A percentile compares a stretch with the other conserved stretches of the same genome.
These are phyloP conservation scores for Sebastes steindachneri DNA, from an alignment of 2,797 vertebrate species.

Conservation along the genomic window DNA sequence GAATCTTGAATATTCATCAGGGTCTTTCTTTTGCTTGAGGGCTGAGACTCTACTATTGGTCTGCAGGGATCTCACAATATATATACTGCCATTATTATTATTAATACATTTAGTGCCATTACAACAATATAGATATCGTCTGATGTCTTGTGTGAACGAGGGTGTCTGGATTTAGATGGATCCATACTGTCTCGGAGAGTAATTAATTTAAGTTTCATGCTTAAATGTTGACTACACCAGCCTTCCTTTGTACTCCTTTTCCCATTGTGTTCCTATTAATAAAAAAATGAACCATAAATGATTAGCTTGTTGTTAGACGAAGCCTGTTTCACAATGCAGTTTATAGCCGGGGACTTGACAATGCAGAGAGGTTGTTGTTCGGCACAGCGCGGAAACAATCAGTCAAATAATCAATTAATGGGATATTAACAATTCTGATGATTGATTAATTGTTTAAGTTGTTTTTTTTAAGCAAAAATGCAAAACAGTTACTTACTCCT, in stretches of 20 bases:
- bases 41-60: slow-evolving; percentile 42
- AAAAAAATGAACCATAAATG: neutral
- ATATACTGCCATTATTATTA: neutral
- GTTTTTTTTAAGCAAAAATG: neutral
- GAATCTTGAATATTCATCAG: slow-evolving; percentile 75
- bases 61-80: slow-evolving; percentile 26
- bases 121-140: neutral
- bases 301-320: neutral
- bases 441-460: neutral
- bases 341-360: neutral
- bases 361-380: neutral
- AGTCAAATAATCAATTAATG: neutral
- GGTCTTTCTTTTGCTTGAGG: slow-evolving; percentile 49
- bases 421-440: neutral
- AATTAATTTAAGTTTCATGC: neutral
- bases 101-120: neutral
- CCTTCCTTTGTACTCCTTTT: neutral
- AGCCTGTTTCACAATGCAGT: neutral
- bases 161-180: neutral
- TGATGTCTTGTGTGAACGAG: slow-evolving; percentile 2
- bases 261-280: neutral
- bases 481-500: neutral
- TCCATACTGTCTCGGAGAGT: neutral
- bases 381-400: neutral
- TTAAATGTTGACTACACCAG: neutral